Base-by-base conservation (phyloP, 2,113 vertebrate genomes). In the Columba livia region DNA sequence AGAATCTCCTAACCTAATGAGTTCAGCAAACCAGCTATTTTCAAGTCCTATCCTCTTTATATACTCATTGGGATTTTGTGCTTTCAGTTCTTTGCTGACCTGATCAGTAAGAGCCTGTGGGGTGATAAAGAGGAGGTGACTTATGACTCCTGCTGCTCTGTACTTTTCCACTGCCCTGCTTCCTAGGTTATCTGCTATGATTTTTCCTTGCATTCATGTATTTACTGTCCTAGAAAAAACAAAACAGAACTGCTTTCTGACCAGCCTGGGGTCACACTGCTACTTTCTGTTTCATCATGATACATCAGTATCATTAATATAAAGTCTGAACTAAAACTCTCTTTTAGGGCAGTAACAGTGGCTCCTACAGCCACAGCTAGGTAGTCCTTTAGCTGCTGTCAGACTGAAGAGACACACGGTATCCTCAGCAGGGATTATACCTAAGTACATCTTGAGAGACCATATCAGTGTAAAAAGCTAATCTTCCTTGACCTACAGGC, bases 401-500 rank as follows among this genome's bases (percentile, higher is more conserved):
- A 93, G 42, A 17, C 36, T 65, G 25, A 15, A 64, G 34, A 86
- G 75, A 71, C 36, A 31, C 61, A 64, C 1, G 12, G 12, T 36
- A 19, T 44, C 24, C 57, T 78, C 5, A 0, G 56, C 56, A 61
- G 29, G 88, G 83, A 92, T 97, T 96, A 94, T 31, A 18, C 47
- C 48, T 86, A 92, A 94, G 73, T 62, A 36, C 80, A 84, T 57
- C 88, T 92, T 79, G 77, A 94, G 86, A 86, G 86, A 81, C 83
- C 2, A 0, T 84, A 90, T 95, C 88, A 48, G 86, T 21, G 21
- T 74, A 26, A 87, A 93, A 81, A 92, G 44, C 51, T 94, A 90
- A 94, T 93, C 96, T 86, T 93, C 72, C 94, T 74, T 86, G 83
- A 90, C 79, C 94, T 89, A 36, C 78, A 89, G 89, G 78, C 66